Percentiles rank a stretch among this genome's conserved stretches.
Conservation (phyloP, 2,888 invertebrate species). For the Apocheima hispidaria region DNA sequence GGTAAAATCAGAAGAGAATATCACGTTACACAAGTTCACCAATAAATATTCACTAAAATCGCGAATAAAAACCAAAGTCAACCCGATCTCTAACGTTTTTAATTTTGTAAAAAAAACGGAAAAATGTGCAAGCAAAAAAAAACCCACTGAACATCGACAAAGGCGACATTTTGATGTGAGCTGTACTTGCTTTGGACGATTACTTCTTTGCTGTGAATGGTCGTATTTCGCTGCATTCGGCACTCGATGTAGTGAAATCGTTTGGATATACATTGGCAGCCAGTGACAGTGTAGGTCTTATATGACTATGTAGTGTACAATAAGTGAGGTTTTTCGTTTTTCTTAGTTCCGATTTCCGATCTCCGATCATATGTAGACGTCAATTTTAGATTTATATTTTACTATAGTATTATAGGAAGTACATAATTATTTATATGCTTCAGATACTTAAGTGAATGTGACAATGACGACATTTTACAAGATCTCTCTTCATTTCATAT, state of each 20-base stretch:
- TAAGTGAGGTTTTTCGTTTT: too few species aligned
- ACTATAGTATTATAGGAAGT: too few species aligned
- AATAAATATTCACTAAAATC: not conserved
- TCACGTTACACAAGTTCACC: not conserved
- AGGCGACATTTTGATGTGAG: constrained; percentile 49
- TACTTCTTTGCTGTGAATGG: constrained; percentile 21
- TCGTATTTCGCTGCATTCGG: not conserved
- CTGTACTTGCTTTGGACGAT: constrained; percentile 48
- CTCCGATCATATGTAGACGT: too few species aligned
- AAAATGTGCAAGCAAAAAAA: constrained; percentile 39
- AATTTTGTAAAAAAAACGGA: constrained; percentile 13
- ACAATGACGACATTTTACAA: too few species aligned
- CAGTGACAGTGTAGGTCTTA: not conserved
- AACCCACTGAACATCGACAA: constrained; percentile 35
- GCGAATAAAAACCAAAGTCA: not conserved
- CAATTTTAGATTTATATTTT: too few species aligned
- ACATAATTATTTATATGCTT: too few species aligned
- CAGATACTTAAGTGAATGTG: too few species aligned
- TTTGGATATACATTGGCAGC: too few species aligned
- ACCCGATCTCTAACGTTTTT: constrained; percentile 3
- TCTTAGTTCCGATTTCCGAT: too few species aligned
- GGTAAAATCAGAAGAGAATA: too few species aligned
- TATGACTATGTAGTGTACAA: not conserved
- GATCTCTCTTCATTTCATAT: too few species aligned
- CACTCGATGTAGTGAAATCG: not conserved